These are phyloP conservation scores for Dendropsophus ebraccatus DNA, from an alignment of 2,113 vertebrate species.

Conservation along the genomic window DNA sequence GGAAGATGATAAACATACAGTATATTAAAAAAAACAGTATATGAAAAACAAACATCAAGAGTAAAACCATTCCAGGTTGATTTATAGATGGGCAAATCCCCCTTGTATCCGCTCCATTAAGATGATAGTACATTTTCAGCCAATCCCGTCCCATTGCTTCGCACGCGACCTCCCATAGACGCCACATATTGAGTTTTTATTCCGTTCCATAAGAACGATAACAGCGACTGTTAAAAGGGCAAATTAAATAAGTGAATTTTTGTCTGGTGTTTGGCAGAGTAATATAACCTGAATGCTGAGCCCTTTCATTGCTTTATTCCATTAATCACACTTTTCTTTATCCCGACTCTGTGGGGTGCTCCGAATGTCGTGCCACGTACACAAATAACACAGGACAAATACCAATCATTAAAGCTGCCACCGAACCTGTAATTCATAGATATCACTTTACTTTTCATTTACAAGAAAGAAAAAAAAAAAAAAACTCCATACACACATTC, in stretches of 20 bases:
- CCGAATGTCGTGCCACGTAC: background rate
- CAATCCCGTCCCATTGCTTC: background rate
- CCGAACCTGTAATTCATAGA: conserved; percentile 49
- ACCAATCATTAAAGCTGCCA: conserved; percentile 42
- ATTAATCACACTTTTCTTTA: conserved; percentile 44
- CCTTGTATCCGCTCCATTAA: background rate
- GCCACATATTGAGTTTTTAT: conserved; percentile 15
- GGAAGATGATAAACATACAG: no score
- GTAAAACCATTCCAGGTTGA: background rate
- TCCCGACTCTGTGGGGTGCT: conserved; percentile 36
- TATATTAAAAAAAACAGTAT: background rate
- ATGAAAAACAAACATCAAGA: background rate
- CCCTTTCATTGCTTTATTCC: conserved; percentile 24
- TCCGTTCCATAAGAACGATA: conserved; percentile 12
- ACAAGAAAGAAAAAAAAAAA: background rate
- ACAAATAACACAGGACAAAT: conserved; percentile 40
- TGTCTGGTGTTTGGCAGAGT: conserved; percentile 24
- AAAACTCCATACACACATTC: background rate
- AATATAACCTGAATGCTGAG: conserved; percentile 3
- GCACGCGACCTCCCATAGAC: background rate
- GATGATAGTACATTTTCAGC: background rate
- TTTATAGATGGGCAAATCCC: background rate
- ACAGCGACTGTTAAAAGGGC: background rate
- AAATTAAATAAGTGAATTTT: conserved; percentile 23
- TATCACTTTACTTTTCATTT: conserved; percentile 40